Evolutionary conservation across 1,140 invertebrate genomes (phyloP).

Genomic region (Eueides isabella): DNA sequence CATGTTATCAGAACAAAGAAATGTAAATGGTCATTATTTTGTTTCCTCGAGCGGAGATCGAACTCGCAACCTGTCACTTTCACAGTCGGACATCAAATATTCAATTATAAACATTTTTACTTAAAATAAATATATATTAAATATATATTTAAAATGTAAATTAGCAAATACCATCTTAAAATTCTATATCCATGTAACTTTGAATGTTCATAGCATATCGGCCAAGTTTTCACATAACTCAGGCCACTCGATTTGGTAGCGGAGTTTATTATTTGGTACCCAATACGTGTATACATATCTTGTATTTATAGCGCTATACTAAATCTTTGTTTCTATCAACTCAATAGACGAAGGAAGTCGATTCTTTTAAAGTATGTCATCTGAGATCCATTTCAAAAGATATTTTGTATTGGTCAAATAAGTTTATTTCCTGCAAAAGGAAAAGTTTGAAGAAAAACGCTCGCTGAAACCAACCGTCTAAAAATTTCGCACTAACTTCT

Average conservation of each 20-base stretch:
- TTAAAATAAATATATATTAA: neutral
- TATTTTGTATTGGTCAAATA: constrained; percentile 38
- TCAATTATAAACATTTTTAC: too few relatives aligned
- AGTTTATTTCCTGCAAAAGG: constrained; percentile 36
- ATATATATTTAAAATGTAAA: neutral
- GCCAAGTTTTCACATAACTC: constrained; percentile 77
- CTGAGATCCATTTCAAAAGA: constrained; percentile 33
- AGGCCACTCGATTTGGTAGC: constrained; percentile 75
- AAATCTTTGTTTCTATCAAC: constrained; percentile 60
- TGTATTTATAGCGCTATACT: constrained; percentile 58
- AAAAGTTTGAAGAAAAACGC: constrained; percentile 30
- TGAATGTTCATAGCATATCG: constrained; percentile 54
- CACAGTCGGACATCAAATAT: too few relatives aligned
- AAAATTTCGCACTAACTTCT: constrained; percentile 30
- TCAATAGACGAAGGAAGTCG: constrained; percentile 38
- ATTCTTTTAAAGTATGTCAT: constrained; percentile 40
- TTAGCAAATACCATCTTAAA: constrained; percentile 34
- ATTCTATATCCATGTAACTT: constrained; percentile 46
- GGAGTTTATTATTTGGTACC: constrained; percentile 71
- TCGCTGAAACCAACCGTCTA: constrained; percentile 25
- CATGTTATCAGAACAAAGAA: too few relatives aligned
- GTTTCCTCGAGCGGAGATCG: too few relatives aligned
- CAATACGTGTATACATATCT: constrained; percentile 63
- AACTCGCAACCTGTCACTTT: too few relatives aligned
- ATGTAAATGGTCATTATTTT: too few relatives aligned